Evolutionary conservation across 2,113 vertebrate species (phyloP), one percentile per base, ranked within the genome.

Genomic region (Hippolais icterina): DNA sequence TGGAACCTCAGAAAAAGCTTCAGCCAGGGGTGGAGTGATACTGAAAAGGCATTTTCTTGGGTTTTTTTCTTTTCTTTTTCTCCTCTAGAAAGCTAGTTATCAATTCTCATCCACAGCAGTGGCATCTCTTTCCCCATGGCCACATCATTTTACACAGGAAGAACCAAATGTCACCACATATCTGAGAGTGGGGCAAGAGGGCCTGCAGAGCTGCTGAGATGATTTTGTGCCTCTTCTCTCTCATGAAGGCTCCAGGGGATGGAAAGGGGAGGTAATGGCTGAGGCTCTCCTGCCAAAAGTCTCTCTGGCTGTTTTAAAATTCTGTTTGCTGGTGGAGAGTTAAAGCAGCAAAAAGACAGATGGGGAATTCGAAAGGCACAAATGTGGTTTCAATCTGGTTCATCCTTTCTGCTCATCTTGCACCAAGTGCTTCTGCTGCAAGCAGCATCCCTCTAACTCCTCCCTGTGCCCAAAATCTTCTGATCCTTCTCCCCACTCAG

Each of bases 171-270:
- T 54, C 50, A 27, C 33, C 44, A 49, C 10, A 14, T 23, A 35
- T 66, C 71, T 53, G 64, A 66, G 11, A 2, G 0, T 8, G 15
- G 18, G 2, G 25, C 11, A 39, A 76, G 33, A 87, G 42, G 20
- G 19, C 4, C n/a, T 87, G 69, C 31, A 53, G 61, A 83, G n/a
- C 47, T 88, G 61, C 25, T 46, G 80, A 79, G 57, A 66, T 39
- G n/a, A 61, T 72, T 94, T 61, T 80, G 33, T 57, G 19, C 47
- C 54, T 85, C 57, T 95, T 27, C 33, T 91, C 66, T n/a, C 28
- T 69, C 22, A 37, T 3, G 4, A 14, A 84, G 24, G 29, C 33
- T 54, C 21, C 0, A 0, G 7, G 5, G n/a, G 28, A 37, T 7
- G 8, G 14, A 60, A 86, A 16, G 33, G 21, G 28, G 75, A 33